These are phyloP conservation scores for Paedocypris sp. DNA, from an alignment of 2,113 vertebrate genomes.

Conservation along the genomic window DNA sequence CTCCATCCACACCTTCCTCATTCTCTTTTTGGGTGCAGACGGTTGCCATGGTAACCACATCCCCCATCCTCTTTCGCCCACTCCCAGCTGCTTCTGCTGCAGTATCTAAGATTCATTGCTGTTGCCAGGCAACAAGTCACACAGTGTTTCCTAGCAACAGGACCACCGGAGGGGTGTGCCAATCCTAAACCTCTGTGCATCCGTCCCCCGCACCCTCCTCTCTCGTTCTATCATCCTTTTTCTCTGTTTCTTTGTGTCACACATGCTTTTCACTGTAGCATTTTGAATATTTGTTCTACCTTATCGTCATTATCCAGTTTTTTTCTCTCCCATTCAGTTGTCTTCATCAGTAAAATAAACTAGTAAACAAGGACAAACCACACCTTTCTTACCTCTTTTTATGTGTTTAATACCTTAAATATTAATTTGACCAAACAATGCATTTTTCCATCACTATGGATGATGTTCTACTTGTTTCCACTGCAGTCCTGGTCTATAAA, in stretches of 20 bases:
- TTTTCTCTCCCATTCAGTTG: not conserved
- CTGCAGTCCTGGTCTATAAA: conserved; percentile 33
- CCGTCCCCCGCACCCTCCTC: conserved; percentile 32
- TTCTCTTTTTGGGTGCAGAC: conserved; percentile 51
- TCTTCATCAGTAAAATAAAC: not conserved
- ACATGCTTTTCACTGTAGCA: not conserved
- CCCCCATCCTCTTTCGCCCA: conserved; percentile 45
- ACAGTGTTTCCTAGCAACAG: conserved; percentile 69
- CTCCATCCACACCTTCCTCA: conserved; percentile 26
- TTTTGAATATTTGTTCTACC: too few relatives aligned
- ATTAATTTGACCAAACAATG: too few relatives aligned
- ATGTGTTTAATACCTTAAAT: too few relatives aligned
- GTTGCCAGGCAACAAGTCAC: conserved; percentile 68
- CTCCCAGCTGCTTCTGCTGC: conserved; percentile 58
- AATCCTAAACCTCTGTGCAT: conserved; percentile 60
- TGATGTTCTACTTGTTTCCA: not conserved
- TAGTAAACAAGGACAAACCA: too few relatives aligned
- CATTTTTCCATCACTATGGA: too few relatives aligned
- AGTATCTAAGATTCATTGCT: conserved; percentile 56
- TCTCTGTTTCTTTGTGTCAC: not conserved
- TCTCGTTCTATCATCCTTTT: conserved; percentile 1
- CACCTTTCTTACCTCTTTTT: too few relatives aligned
- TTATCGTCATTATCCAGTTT: too few relatives aligned
- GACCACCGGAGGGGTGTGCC: conserved; percentile 62
- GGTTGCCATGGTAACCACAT: conserved; percentile 63